phyloP scores from a whole-genome alignment of 2,113 vertebrate genomes.

The Datnioides undecimradiatus region DNA sequence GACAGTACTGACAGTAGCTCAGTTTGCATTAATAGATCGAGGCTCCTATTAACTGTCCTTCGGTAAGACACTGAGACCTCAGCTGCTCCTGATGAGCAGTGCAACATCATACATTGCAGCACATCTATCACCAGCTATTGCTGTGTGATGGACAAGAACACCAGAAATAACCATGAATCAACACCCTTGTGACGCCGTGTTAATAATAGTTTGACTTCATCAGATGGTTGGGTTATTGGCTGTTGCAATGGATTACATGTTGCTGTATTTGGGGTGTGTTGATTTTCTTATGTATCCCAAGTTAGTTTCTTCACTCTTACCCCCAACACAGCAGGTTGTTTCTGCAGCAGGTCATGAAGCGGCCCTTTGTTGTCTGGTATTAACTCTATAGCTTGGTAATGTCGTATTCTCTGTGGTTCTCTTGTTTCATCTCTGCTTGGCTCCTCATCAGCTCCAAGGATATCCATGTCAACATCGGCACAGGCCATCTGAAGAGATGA shows the following conservation, averaged over 20 bases:
- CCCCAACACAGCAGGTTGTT: constrained; percentile 75
- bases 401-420: background rate
- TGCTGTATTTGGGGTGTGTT: background rate
- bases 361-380: constrained; percentile 4
- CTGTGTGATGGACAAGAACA: too few species aligned
- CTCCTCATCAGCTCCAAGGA: constrained; percentile 26
- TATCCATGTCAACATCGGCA: constrained; percentile 67
- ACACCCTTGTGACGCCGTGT: background rate
- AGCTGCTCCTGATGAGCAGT: background rate
- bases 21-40: too few species aligned
- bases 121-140: too few species aligned
- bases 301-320: constrained; percentile 63
- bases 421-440: fast-evolving
- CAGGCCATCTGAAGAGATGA: constrained; percentile 68
- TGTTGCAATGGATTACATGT: background rate
- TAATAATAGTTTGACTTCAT: background rate
- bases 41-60: background rate
- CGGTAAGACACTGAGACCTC: background rate
- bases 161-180: too few species aligned
- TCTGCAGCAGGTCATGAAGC: constrained; percentile 71
- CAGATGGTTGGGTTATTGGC: background rate
- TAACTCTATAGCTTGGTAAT: constrained; percentile 65
- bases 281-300: background rate
- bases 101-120: too few species aligned
- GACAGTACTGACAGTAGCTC: background rate